Percentiles rank a stretch among this genome's conserved stretches.
phyloP scores from a whole-genome alignment of 2,888 invertebrate genomes.

The Tinea trinotella region DNA sequence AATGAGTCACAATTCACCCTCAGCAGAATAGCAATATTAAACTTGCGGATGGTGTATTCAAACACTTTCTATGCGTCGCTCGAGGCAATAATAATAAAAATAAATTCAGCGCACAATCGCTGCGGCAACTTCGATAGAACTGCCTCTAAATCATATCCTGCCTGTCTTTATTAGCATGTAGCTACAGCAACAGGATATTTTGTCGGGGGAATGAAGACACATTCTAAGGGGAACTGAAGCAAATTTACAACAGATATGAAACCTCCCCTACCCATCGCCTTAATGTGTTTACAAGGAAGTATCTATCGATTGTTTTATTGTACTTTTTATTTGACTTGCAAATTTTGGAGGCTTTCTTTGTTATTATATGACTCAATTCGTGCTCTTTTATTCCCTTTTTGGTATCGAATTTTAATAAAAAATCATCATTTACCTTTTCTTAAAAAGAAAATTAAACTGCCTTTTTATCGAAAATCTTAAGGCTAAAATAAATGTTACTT shows the following conservation, averaged over 20 bases:
- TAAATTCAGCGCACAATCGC: conserved; percentile 38
- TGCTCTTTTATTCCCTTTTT: neutral
- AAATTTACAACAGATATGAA: conserved; percentile 21
- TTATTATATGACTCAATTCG: neutral
- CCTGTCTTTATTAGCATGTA: conserved; percentile 55
- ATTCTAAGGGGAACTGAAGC: conserved; percentile 37
- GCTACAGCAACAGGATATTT: conserved; percentile 60
- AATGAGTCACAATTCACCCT: conserved; percentile 1
- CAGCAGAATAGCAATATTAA: conserved; percentile 1
- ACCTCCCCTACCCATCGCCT: conserved; percentile 41
- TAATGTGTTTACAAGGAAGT: conserved; percentile 71
- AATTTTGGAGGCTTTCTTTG: conserved; percentile 30
- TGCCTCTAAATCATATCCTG: conserved; percentile 47
- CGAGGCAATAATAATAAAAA: conserved; percentile 57
- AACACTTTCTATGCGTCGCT: conserved; percentile 41
- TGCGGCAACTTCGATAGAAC: conserved; percentile 12
- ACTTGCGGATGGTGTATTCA: conserved; percentile 15
- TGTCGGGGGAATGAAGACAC: conserved; percentile 51
- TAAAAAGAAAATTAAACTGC: too few species aligned
- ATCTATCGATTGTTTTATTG: conserved; percentile 70
- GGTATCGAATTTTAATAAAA: neutral
- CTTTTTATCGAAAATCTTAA: neutral
- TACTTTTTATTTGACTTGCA: conserved; percentile 69
- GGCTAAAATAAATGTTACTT: neutral
- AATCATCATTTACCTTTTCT: neutral